phyloP scores from a whole-genome alignment of 1,140 invertebrate species.

The Hypothenemus hampei region DNA sequence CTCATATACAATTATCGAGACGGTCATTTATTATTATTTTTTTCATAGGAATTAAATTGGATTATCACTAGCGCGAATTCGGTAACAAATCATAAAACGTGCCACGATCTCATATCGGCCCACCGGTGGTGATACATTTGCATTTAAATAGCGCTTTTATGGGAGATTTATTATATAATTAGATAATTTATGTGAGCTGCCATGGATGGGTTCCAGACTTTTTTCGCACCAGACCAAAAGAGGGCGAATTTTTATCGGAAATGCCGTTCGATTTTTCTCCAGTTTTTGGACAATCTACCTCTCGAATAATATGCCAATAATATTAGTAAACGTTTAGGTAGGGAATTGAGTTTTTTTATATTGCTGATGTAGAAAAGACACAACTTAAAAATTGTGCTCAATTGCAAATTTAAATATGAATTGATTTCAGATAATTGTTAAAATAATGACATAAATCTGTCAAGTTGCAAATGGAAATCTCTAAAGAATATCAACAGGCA shows the following conservation, averaged over 20 bases:
- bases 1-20: too few species aligned
- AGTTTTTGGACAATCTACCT: too few species aligned
- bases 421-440: too few species aligned
- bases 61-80: slow-evolving; percentile 17
- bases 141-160: slow-evolving; percentile 28
- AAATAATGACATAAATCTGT: too few species aligned
- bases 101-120: slow-evolving; percentile 10
- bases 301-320: too few species aligned
- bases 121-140: slow-evolving; percentile 24
- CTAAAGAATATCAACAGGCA: too few species aligned
- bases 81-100: slow-evolving; percentile 23
- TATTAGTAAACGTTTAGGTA: too few species aligned
- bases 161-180: slow-evolving; percentile 29
- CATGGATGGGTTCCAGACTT: slow-evolving; percentile 13
- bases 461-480: too few species aligned
- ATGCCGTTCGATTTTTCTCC: background rate
- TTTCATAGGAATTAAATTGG: background rate
- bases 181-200: slow-evolving; percentile 23
- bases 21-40: slow-evolving; percentile 8
- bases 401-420: too few species aligned
- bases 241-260: slow-evolving; percentile 16
- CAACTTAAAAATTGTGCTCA: too few species aligned
- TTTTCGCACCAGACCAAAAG: slow-evolving; percentile 9
- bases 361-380: too few species aligned
- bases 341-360: too few species aligned